Percentiles rank a stretch among this genome's conserved stretches.
Evolutionary conservation across 2,797 vertebrate genomes (phyloP).

Genomic region (Falco biarmicus): DNA sequence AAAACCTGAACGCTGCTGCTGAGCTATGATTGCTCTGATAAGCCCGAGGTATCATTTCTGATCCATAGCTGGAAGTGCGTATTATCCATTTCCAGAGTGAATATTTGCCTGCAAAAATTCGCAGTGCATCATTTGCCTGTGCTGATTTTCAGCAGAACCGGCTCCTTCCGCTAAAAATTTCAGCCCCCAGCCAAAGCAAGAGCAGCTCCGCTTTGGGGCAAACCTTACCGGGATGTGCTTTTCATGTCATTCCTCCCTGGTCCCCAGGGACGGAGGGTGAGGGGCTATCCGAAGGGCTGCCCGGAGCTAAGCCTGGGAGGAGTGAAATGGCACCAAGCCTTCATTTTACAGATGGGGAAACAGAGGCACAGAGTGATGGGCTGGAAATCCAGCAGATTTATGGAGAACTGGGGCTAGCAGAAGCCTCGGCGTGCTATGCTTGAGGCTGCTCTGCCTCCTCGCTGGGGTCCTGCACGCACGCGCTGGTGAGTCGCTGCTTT

Average conservation of each 20-base stretch:
- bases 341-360: not conserved
- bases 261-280: not conserved
- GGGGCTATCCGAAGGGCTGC: not conserved
- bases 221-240: fast-evolving
- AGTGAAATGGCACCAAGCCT: too few species aligned
- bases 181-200: not conserved
- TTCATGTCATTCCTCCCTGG: not conserved
- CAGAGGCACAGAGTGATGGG: not conserved
- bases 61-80: not conserved
- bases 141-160: not conserved
- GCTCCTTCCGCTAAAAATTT: not conserved
- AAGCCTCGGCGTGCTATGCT: fast-evolving
- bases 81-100: not conserved
- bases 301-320: not conserved
- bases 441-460: not conserved
- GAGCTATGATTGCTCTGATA: not conserved
- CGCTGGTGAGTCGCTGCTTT: not conserved
- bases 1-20: not conserved
- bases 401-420: not conserved
- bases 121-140: not conserved
- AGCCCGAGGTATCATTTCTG: not conserved
- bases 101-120: not conserved
- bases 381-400: not conserved
- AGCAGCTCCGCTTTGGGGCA: not conserved
- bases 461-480: not conserved